Evolutionary conservation across 2,888 invertebrate genomes (phyloP).

Genomic region (Isoperla grammatica): DNA sequence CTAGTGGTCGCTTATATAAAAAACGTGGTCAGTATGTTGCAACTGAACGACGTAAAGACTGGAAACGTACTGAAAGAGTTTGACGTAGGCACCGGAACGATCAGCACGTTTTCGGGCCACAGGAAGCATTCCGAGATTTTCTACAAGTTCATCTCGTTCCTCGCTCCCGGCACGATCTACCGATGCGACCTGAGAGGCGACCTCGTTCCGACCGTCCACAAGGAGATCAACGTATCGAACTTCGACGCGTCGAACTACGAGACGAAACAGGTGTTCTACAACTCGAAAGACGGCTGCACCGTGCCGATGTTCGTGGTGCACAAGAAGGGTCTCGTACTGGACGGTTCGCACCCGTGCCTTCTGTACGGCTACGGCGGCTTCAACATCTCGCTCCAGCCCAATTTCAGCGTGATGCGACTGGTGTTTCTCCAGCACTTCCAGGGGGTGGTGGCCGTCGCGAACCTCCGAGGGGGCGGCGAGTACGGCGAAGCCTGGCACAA

Average conservation of each 20-base stretch:
- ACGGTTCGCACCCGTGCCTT: constrained; percentile 74
- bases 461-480: constrained; percentile 95
- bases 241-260: constrained; percentile 73
- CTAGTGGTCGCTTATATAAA: constrained; percentile 83
- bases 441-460: constrained; percentile 87
- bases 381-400: constrained; percentile 85
- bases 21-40: constrained; percentile 87
- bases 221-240: constrained; percentile 79
- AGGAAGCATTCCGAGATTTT: constrained; percentile 84
- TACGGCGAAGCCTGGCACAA: constrained; percentile 98
- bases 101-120: constrained; percentile 79
- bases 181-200: constrained; percentile 65
- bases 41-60: constrained; percentile 66
- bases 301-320: constrained; percentile 94
- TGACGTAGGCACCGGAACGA: constrained; percentile 79
- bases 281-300: constrained; percentile 87
- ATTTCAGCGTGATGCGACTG: constrained; percentile 79
- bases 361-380: constrained; percentile 98
- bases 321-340: constrained; percentile 61
- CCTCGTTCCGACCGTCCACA: constrained; percentile 56
- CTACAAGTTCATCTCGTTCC: constrained; percentile 89
- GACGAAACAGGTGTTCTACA: constrained; percentile 86
- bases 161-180: constrained; percentile 84
- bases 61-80: constrained; percentile 70
- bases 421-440: constrained; percentile 85